phyloP scores from a whole-genome alignment of 2,113 vertebrate genomes.

The Dipodomys stephensi region DNA sequence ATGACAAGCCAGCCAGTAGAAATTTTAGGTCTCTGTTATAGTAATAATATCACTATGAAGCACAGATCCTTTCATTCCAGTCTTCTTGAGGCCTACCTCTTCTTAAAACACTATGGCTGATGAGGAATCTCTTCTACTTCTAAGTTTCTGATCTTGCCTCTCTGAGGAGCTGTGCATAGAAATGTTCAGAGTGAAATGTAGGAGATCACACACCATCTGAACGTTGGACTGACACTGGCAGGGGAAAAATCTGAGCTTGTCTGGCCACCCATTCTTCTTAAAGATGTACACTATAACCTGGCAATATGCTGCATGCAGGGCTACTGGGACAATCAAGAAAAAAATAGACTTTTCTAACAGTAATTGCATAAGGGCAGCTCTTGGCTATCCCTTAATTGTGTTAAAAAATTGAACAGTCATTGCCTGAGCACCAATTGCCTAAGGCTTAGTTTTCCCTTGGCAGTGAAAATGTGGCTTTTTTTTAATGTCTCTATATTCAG shows the following conservation, averaged over 20 bases:
- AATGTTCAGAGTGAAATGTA: neutral
- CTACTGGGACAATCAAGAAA: neutral
- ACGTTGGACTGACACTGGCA: neutral
- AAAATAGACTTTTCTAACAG: neutral
- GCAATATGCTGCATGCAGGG: rapidly evolving
- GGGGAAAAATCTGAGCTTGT: neutral
- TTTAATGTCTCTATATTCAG: no score
- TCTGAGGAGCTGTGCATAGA: neutral
- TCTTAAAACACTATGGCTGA: neutral
- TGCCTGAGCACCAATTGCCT: neutral
- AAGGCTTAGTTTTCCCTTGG: neutral
- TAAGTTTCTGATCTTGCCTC: neutral
- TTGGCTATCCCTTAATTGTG: neutral
- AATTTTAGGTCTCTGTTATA: neutral
- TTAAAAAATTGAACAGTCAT: neutral
- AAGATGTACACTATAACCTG: neutral
- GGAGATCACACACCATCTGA: neutral
- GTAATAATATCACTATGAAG: neutral
- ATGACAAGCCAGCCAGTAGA: rapidly evolving
- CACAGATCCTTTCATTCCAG: neutral
- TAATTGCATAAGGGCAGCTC: neutral
- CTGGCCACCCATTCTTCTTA: neutral
- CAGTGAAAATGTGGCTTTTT: neutral
- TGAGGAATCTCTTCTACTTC: neutral
- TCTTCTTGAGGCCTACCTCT: neutral